Evolutionary conservation across 1,140 invertebrate species (phyloP).

Genomic region (Lepidurus apus): DNA sequence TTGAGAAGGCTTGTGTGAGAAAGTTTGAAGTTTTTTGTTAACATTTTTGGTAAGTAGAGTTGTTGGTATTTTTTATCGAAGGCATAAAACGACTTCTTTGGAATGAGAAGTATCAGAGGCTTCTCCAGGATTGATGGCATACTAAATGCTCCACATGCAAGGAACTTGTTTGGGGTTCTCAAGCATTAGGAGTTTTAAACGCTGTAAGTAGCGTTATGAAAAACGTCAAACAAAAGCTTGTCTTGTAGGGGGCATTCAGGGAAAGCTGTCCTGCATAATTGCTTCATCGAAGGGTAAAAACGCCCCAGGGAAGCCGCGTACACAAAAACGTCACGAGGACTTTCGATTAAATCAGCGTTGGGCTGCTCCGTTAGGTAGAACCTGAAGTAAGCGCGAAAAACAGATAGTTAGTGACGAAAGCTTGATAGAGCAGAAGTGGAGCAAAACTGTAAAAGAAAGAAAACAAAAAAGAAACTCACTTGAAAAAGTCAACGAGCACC

Average conservation of each 20-base stretch:
- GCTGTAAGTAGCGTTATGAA: conserved; percentile 14
- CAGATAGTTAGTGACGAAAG: not conserved
- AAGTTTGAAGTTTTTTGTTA: not conserved
- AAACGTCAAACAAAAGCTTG: not conserved
- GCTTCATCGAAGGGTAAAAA: not conserved
- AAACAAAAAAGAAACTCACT: not conserved
- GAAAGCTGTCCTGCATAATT: not conserved
- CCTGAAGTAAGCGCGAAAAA: not conserved
- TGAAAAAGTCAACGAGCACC: not conserved
- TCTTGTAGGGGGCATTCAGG: not conserved
- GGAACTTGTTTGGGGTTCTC: not conserved
- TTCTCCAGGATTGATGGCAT: not conserved
- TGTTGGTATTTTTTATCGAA: not conserved
- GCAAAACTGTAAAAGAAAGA: not conserved
- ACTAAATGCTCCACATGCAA: not conserved
- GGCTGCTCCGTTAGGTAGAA: not conserved
- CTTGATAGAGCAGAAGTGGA: not conserved
- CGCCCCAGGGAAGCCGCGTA: conserved; percentile 10
- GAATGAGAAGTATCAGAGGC: not conserved
- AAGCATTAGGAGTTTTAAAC: not conserved
- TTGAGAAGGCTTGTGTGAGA: not conserved
- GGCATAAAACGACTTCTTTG: not conserved
- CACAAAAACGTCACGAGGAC: conserved; percentile 7
- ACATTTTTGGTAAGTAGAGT: not conserved
- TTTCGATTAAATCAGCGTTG: not conserved